Evolutionary conservation across 2,888 invertebrate genomes (phyloP), one percentile per base, ranked within the genome.

Genomic region (Sclerodermus sp.): DNA sequence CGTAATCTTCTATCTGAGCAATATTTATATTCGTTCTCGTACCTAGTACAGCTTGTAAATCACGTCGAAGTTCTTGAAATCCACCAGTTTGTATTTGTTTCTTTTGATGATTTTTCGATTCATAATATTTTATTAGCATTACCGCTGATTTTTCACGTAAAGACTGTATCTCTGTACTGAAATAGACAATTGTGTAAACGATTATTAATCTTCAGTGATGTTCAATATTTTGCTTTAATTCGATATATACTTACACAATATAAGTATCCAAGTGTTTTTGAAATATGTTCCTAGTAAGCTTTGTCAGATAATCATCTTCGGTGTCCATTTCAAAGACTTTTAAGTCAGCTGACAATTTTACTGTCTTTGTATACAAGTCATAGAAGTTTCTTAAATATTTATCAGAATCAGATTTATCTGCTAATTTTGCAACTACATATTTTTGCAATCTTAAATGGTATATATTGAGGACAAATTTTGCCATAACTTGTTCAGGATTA

Each of bases 401-500:
- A 64, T 96, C 94, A 14, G 90, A 85, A 71, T 94, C 91, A 57
- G 85, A 85, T 71, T 89, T 89, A 67, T 91, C 90, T 1, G 87
- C 85, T 44, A 98, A 80, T 70, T 88, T 90, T 1, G 88, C 88
- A 54, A 89, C 87, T 23, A 96, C 89, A 71, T 91, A 90, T 72
- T 92, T 92, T 81, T 91, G 88, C 37, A 93, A 82, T 77, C 94
- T 93, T 6, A 93, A 82, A 65, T 94, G 93, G 79, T 95, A 99
- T 54, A 99, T 91, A 76, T 96, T 96, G 14, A 97, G 83, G 40
- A 99, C 92, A 79, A 97, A 95, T 81, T 98, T 98, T 51, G 93
- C 91, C 93, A 98, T 96, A 8, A 99, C 96, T 81, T 94, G 93
- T 62, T 96, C 93, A 0, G 96, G 95, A 78, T 94, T 95, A 5